Conservation (phyloP, 1,140 invertebrate species). For the Brachionus plicatilis region DNA sequence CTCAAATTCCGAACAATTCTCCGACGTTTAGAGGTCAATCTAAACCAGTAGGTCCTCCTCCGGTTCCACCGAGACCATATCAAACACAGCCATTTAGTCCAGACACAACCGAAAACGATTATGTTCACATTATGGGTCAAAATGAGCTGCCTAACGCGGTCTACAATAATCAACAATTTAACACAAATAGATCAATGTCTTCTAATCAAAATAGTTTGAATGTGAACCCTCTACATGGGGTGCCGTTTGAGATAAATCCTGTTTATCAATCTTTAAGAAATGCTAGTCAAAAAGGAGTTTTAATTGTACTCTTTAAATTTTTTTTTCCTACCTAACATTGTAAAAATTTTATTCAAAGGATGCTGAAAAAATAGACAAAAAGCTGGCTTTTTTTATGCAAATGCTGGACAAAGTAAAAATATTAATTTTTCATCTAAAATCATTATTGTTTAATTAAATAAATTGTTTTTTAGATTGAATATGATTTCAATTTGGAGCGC, state of each 20-base stretch:
- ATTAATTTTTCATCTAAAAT: neutral
- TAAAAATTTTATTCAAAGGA: neutral
- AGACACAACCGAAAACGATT: neutral
- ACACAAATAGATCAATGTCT: neutral
- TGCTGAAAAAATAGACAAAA: neutral
- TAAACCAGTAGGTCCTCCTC: neutral
- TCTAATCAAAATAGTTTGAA: neutral
- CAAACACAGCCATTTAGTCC: neutral
- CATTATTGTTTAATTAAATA: neutral
- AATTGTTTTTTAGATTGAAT: neutral
- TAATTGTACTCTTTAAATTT: neutral
- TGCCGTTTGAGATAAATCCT: constrained; percentile 35
- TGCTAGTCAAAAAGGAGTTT: neutral
- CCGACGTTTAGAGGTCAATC: neutral
- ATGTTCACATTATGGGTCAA: neutral
- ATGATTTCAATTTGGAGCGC: constrained; percentile 20
- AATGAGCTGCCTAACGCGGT: neutral
- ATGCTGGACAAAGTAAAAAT: neutral
- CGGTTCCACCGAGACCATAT: constrained; percentile 29
- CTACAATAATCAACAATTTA: neutral
- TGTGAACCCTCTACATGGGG: constrained; percentile 10
- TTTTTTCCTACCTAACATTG: neutral
- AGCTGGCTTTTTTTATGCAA: neutral
- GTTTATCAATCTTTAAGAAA: constrained; percentile 11
- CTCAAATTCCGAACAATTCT: constrained; percentile 8